Evolutionary conservation across 2,888 invertebrate species (phyloP), one percentile per base, ranked within the genome.

Genomic region (Carpatolechia fugitivella): DNA sequence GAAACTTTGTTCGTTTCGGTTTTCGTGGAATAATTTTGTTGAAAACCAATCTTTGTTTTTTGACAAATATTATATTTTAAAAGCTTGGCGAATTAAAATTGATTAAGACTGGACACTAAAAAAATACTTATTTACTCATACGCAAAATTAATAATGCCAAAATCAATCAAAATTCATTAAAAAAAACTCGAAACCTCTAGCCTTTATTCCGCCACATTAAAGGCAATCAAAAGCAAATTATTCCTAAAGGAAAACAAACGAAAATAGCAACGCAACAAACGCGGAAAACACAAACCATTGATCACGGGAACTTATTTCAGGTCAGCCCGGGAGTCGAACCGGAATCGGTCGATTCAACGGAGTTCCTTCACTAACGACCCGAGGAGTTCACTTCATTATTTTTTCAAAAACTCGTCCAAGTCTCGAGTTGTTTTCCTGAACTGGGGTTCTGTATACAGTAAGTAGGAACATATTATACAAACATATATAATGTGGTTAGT

Each of bases 331-430:
- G 18, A 33, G 1, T 48, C 48, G 11, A 48, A 48, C 30, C 11
- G 18, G 48, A 36, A 36, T 50, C 24, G 33, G 7, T 18, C 18
- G 35, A 46, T 46, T 29, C 46, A 10, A 20, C 20, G 18, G 35
- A 13, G 13, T 33, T 14, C 36, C 30, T 31, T 50, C 14, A 20
- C 16, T 48, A 33, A 33, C 33, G 48, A 31, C 13, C 33, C 31
- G 48, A 33, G 16, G 46, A 46, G 49, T 36, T 30, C 16, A 48
- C 7, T 48, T 33, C 18, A 33, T 48, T 48, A 48, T 48, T 48
- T 48, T 46, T 29, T 14, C 7, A 30, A 30, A 41, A 41, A 41
- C 10, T 20, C 20, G 11, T 41, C 41, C 5, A 41, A 18, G 10
- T 20, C 6, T 4, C 8, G 7, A 8, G 16, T 11, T 3, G 2